Conservation (phyloP, 2,888 invertebrate genomes). For the Amphipyra berbera region DNA sequence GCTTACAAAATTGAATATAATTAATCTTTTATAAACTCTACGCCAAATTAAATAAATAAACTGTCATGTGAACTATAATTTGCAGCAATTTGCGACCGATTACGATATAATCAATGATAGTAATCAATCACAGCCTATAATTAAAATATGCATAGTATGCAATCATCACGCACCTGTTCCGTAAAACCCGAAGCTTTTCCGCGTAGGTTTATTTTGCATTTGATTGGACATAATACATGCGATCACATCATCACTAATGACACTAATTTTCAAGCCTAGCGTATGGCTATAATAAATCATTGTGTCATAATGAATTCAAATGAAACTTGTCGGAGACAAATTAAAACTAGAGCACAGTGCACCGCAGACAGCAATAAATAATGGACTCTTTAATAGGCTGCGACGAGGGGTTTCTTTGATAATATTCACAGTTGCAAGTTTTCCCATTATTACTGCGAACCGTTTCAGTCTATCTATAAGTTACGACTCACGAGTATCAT, state of each 20-base stretch:
- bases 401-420: constrained; percentile 54
- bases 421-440: constrained; percentile 65
- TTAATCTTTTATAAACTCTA: background rate
- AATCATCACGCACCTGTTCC: constrained; percentile 50
- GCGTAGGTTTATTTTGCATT: constrained; percentile 64
- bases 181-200: constrained; percentile 62
- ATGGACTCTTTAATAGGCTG: constrained; percentile 65
- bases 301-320: constrained; percentile 62
- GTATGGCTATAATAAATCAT: constrained; percentile 43
- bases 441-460: constrained; percentile 64
- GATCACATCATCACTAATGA: constrained; percentile 59
- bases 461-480: constrained; percentile 14
- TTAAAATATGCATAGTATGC: constrained; percentile 54
- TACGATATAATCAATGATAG: constrained; percentile 53
- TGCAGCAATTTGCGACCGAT: constrained; percentile 41
- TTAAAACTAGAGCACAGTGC: constrained; percentile 62
- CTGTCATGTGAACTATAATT: constrained; percentile 36
- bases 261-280: constrained; percentile 50
- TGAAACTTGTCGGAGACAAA: constrained; percentile 64
- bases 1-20: background rate
- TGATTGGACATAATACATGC: constrained; percentile 45
- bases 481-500: too few relatives aligned
- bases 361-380: constrained; percentile 72
- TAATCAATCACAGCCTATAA: constrained; percentile 53
- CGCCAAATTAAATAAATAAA: constrained; percentile 11